Evolutionary conservation across 2,797 vertebrate species (phyloP), one percentile per base, ranked within the genome.

Genomic region (Anguilla marmorata): DNA sequence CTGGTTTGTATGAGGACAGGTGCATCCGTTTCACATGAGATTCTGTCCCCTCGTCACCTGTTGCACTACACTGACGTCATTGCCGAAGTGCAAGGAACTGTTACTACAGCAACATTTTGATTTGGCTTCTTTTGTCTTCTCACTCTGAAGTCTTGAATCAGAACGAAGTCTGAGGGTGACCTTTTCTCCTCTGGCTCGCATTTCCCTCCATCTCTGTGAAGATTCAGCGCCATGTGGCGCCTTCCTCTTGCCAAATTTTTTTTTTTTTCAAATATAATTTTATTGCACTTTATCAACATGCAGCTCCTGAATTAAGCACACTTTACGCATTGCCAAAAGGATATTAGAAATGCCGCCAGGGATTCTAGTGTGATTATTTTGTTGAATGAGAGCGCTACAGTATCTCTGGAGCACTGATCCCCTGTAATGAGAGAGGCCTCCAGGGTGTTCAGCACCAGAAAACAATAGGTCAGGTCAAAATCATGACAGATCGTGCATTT

Each of bases 281-380:
- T 27, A 3, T 83, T 52, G 48, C 37, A 11, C 3, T 24, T 56
- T 84, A 56, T 21, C 24, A 12, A 16, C 33, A 52, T n/a, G 27
- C 50, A 56, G 52, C 83, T 56, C 83, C 16, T 84, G 50, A 45
- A 84, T 33, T 84, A 56, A 14, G 56, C 52, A 84, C 19, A 27
- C 83, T 84, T 84, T 84, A 16, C 24, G 54, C 48, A 33, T 33
- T 33, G 52, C 27, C 52, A 37, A 84, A 84, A 84, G 27, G 52
- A 84, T 37, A 56, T 30, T 58, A 19, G 24, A 84, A 50, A 30
- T 56, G 9, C 14, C 83, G n/a, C 2, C 52, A 5, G 82, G 50
- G 50, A 54, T 16, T 56, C n/a, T 33, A 84, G 52, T 84, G 41
- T 84, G 41, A 58, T 84, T 84, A 84, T 58, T 58, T 56, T 27